Base-by-base conservation (phyloP, 2,797 vertebrate species). In the Gobionotothen gibberifrons region DNA sequence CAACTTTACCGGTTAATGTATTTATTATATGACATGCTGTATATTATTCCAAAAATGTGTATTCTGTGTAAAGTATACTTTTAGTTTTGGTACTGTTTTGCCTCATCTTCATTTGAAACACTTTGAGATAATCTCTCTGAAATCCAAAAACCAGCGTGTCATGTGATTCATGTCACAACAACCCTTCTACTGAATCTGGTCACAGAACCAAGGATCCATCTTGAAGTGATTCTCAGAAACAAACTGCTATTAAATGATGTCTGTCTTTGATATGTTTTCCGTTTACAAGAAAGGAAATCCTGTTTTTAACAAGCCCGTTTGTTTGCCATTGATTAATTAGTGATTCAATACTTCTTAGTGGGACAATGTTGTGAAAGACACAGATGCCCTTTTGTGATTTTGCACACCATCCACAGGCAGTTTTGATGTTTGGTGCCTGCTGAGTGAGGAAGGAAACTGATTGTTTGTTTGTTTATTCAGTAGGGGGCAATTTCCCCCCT, bases 401-500 rank as follows among this genome's bases (percentile, higher is more conserved):
- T 69, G 58, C 21, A 14, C 59, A 74, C 60, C 29, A n/a, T 79
- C 57, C 59, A 26, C 26, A 13, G 49, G 29, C 69, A 66, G 83
- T 86, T 87, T 84, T 85, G 68, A 92, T 85, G 81, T 89, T 78
- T 84, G 79, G 83, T 69, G 85, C 86, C 80, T 72, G 76, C 86
- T 90, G 90, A 89, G 81, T n/a, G 64, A 91, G 85, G 82, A 81
- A 87, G 82, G 81, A 87, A 81, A 83, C 73, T 4, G 49, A 77
- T 83, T 84, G 80, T 90, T 89, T 89, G 82, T 90, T 91, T 93
- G 90, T 94, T 94, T 93, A 83, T 89, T 91, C 90, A 92, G 90
- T 93, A 68, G 71, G 81, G 73, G 83, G 85, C 79, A 83, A 90
- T 92, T 92, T 89, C 87, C 84, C 77, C 83, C 78, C 40, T 71